phyloP scores from a whole-genome alignment of 2,113 vertebrate genomes.

The Petrocephalus microphthalmus region DNA sequence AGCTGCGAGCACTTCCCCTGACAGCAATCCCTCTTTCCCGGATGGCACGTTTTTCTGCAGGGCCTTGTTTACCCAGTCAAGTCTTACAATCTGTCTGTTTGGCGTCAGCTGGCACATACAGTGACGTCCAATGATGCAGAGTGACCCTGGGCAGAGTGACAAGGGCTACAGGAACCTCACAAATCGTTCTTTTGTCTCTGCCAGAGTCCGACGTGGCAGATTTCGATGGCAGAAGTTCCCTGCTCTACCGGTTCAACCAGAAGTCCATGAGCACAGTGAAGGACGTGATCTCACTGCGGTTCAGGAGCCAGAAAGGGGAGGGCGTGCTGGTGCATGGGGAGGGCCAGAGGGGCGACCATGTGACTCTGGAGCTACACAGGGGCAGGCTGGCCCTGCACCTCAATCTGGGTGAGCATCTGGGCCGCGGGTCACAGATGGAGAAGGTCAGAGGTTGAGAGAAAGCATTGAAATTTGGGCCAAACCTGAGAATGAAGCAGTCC shows the following conservation, averaged over 20 bases:
- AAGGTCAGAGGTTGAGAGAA: not conserved
- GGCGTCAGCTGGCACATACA: not conserved
- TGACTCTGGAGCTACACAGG: conserved; percentile 87
- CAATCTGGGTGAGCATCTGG: conserved; percentile 73
- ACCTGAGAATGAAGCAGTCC: not conserved
- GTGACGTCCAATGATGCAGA: not conserved
- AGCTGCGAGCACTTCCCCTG: not conserved
- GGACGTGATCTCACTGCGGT: conserved; percentile 90
- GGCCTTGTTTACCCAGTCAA: not conserved
- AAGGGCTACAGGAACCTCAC: not conserved
- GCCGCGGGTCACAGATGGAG: not conserved
- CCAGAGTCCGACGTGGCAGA: conserved; percentile 86
- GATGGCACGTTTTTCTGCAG: not conserved
- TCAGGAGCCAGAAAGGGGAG: conserved; percentile 88
- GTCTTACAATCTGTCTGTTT: not conserved
- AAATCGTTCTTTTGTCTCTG: not conserved
- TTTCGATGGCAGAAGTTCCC: conserved; percentile 89
- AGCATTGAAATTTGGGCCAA: not conserved
- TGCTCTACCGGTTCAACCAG: conserved; percentile 98
- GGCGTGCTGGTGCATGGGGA: conserved; percentile 92
- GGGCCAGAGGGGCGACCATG: conserved; percentile 87
- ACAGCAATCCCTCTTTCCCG: conserved; percentile 5
- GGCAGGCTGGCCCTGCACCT: conserved; percentile 80
- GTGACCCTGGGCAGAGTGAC: not conserved
- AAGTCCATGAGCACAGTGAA: conserved; percentile 96